Conservation (phyloP, 2,113 vertebrate genomes). For the Otocyon megalotis region DNA sequence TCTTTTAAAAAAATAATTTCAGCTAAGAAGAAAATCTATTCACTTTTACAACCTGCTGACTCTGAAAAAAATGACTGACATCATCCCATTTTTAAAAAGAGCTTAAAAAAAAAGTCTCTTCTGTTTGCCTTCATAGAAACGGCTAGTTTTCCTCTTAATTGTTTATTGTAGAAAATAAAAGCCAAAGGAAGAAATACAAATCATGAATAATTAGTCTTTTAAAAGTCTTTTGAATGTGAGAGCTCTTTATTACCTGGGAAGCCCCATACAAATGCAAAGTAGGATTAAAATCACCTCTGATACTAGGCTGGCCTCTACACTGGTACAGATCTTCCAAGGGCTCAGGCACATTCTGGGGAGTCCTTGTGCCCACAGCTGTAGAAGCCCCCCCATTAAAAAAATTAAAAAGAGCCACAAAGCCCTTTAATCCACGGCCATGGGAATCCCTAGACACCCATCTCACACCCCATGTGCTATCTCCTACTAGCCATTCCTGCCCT, state of each 20-base stretch:
- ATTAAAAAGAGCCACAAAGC: not conserved
- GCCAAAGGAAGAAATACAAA: slow-evolving; percentile 33
- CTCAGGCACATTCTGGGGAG: not conserved
- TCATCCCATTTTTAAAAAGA: not conserved
- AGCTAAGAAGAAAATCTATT: not conserved
- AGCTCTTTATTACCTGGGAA: not conserved
- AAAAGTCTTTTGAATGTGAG: not conserved
- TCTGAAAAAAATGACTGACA: slow-evolving; percentile 24
- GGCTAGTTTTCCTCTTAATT: slow-evolving; percentile 9
- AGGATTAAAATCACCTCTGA: not conserved
- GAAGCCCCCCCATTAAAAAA: not conserved
- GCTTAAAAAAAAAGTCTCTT: not conserved
- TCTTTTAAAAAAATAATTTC: slow-evolving; percentile 22
- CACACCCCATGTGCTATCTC: not conserved
- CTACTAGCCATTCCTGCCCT: not conserved
- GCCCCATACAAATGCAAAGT: not conserved
- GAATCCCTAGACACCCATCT: not conserved
- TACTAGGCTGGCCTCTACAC: not conserved
- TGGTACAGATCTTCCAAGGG: not conserved
- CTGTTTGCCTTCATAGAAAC: slow-evolving; percentile 38
- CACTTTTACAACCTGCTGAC: slow-evolving; percentile 32
- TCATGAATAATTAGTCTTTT: not conserved
- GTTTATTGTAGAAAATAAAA: slow-evolving; percentile 54
- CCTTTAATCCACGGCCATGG: not conserved
- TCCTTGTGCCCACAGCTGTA: not conserved